Base-by-base conservation (phyloP, 2,113 vertebrate genomes). In the Macrotis lagotis region DNA sequence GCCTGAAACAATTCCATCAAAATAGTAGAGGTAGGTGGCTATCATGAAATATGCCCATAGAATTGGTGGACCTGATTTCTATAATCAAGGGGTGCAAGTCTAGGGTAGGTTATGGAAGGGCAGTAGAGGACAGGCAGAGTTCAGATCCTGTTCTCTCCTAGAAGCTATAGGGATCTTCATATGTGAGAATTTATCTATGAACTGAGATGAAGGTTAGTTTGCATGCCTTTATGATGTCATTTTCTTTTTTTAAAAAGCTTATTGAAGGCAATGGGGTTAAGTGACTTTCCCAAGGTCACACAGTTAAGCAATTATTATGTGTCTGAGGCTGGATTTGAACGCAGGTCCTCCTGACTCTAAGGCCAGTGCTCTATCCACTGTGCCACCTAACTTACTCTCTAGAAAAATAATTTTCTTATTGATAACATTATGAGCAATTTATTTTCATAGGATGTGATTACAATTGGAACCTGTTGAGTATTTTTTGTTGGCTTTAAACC, bases 381-480 rank as follows among this genome's bases (percentile, higher is more conserved):
- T n/a, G n/a, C n/a, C n/a, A n/a, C n/a, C n/a, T n/a, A n/a, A n/a
- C n/a, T n/a, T n/a, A n/a, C 51, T 19, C 31, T 3, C 96, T 94
- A 90, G 50, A 95, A 91, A 94, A 93, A 50, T 93, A 74, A 16
- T 14, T 93, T 98, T 97, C 96, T 97, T 96, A 50, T 53, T 96
- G 94, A 91, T 94, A 90, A 28, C 2, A 47, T 37, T 7, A 48
- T 50, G 95, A 95, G 24, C 28, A 47, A 26, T 91, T 96, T 95
- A 28, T 94, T 96, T 97, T 59, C 96, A 95, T 48, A 59, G 91
- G 88, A 48, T 0, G 0, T n/a, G 37, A 55, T 51, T 95, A 12
- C n/a, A 22, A 89, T 66, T 95, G 90, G 89, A 90, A 95, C 28
- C 92, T 94, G 93, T 90, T 93, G 59, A 59, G 48, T 9, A 49